A percentile compares a stretch with the other conserved stretches of the same genome.
Conservation (phyloP, 2,888 invertebrate species). For the Drosophila prolongata region DNA sequence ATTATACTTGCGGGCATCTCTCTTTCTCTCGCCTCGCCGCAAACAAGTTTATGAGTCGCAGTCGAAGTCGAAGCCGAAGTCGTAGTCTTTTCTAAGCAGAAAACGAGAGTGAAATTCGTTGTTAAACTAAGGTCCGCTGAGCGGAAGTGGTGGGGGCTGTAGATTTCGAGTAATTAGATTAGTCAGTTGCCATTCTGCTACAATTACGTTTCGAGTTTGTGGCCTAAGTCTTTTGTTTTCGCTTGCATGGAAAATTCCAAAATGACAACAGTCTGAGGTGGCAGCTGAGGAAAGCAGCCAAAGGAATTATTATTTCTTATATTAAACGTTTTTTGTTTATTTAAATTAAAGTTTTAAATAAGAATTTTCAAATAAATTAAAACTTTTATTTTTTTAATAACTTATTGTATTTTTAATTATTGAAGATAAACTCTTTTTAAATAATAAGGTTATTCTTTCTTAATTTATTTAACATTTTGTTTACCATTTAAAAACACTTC, state of each 20-base stretch:
- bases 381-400: background rate
- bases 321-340: background rate
- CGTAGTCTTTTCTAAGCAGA: slow-evolving; percentile 52
- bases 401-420: too few relatives aligned
- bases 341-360: too few relatives aligned
- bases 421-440: too few relatives aligned
- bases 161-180: slow-evolving; percentile 22
- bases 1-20: slow-evolving; percentile 56
- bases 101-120: slow-evolving; percentile 66
- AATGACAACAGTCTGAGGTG: background rate
- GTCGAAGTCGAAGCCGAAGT: slow-evolving; percentile 4
- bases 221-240: slow-evolving; percentile 57
- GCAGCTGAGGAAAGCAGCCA: too few relatives aligned
- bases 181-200: slow-evolving; percentile 10
- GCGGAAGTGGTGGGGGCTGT: slow-evolving; percentile 26
- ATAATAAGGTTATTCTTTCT: too few relatives aligned
- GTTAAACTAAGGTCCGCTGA: slow-evolving; percentile 24
- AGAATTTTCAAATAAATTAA: background rate
- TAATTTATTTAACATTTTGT: too few relatives aligned
- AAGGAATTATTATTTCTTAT: too few relatives aligned
- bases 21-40: background rate
- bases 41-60: slow-evolving; percentile 38
- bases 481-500: too few relatives aligned
- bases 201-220: slow-evolving; percentile 46
- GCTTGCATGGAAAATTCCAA: background rate